Evolutionary conservation across 2,113 vertebrate genomes (phyloP), one percentile per base, ranked within the genome.

Genomic region (Thunnus maccoyii): DNA sequence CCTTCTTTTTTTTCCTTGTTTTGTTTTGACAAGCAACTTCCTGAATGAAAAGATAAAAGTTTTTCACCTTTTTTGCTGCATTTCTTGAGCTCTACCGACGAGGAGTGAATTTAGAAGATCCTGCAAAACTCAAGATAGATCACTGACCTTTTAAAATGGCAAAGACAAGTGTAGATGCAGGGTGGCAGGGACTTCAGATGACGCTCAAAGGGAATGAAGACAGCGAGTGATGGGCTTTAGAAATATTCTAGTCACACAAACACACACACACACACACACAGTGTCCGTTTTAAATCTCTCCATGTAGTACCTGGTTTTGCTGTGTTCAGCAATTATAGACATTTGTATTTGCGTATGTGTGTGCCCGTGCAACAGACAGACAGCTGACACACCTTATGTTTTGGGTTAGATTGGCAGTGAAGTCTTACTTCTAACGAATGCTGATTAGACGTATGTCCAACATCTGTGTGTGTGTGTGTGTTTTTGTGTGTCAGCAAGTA

Each of bases 81-180:
- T 41, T 13, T 4, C 13, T 54, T 61, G 44, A 50, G 18, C 41
- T 4, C 50, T 46, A 54, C 60, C 50, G 51, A 72, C 78, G 47
- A 70, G 3, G 60, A 66, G 7, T 10, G 1, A 13, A 7, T 46
- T 41, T 17, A 20, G 20, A 55, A 62, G 56, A 52, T 71, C 48
- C 30, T 41, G 41, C 77, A 75, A 66, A 76, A 61, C 41, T 65
- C 4, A 0, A 55, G 14, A 76, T 8, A 22, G 52, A 81, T 83
- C 10, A 52, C 44, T 86, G 76, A 92, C 85, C 89, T 93, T 92
- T 86, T 4, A 64, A 87, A 90, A 89, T 83, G 86, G 77, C 85
- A 82, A 66, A 69, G 85, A 72, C 76, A 56, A 85, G 81, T 58
- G 36, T 78, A 52, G 79, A 70, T 52, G 69, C 46, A 15, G 47